Evolutionary conservation across 2,113 vertebrate genomes (phyloP).

Genomic region (Todiramphus chloris): DNA sequence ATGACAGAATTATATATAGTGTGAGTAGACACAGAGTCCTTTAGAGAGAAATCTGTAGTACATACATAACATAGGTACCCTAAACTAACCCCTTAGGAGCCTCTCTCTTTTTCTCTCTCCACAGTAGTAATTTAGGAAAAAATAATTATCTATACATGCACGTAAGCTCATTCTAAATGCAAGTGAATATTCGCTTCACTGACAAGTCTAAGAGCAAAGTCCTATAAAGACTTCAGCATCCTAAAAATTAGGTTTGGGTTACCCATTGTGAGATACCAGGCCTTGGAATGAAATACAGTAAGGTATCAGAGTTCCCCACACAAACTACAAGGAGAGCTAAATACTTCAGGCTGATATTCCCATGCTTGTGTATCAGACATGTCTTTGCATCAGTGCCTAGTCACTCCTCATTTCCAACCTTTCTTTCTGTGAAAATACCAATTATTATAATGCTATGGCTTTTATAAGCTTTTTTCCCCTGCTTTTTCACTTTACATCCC

Average conservation of each 20-base stretch:
- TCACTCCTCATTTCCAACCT: not conserved
- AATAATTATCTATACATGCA: not conserved
- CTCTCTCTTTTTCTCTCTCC: not conserved
- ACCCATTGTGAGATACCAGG: not conserved
- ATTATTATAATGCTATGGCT: not conserved
- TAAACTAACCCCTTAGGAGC: not conserved
- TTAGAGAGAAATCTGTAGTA: not conserved
- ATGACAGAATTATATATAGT: fast-evolving
- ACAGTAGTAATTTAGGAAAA: not conserved
- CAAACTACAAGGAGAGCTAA: not conserved
- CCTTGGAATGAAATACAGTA: not conserved
- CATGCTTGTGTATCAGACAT: not conserved
- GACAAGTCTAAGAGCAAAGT: not conserved
- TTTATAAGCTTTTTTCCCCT: not conserved
- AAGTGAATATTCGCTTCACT: not conserved
- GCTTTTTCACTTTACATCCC: not conserved
- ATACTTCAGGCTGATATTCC: not conserved
- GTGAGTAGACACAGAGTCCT: not conserved
- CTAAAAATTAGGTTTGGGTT: not conserved
- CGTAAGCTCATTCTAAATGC: not conserved
- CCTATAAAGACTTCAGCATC: not conserved
- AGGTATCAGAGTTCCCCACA: not conserved
- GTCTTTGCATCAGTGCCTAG: not conserved
- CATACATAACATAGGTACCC: not conserved
- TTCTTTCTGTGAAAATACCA: not conserved